These are phyloP conservation scores for Beris chalybata DNA, from an alignment of 2,888 invertebrate species.

Conservation along the genomic window DNA sequence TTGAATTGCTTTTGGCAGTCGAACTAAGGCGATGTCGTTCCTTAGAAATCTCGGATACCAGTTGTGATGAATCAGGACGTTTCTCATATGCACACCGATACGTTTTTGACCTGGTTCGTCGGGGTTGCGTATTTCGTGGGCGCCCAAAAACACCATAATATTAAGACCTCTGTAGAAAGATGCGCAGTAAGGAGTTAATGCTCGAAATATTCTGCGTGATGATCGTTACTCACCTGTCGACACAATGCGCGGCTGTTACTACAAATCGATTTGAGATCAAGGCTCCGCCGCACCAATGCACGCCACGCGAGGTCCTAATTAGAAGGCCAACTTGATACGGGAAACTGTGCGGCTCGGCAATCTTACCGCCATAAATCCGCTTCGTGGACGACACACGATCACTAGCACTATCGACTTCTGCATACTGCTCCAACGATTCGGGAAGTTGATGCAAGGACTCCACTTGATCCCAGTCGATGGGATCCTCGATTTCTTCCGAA, in stretches of 20 bases:
- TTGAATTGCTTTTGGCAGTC: constrained; percentile 48
- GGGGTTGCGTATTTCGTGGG: constrained; percentile 53
- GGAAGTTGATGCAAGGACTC: constrained; percentile 7
- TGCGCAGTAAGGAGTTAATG: background rate
- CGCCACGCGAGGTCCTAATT: constrained; percentile 6
- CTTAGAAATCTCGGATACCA: constrained; percentile 54
- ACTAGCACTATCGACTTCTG: background rate
- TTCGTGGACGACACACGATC: constrained; percentile 11
- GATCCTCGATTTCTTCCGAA: constrained; percentile 1
- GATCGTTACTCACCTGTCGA: constrained; percentile 42
- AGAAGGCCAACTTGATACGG: constrained; percentile 37
- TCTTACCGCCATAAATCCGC: constrained; percentile 37
- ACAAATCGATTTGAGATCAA: constrained; percentile 45
- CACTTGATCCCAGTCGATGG: constrained; percentile 28
- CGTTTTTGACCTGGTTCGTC: constrained; percentile 54
- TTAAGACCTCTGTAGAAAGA: constrained; percentile 8
- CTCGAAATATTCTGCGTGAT: background rate
- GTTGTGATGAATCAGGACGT: constrained; percentile 52
- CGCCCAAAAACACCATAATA: constrained; percentile 49
- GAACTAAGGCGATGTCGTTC: constrained; percentile 53
- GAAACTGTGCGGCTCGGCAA: constrained; percentile 38
- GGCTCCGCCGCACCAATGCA: constrained; percentile 36
- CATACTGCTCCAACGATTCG: constrained; percentile 11
- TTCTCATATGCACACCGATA: constrained; percentile 48
- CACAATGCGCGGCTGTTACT: constrained; percentile 52